These are phyloP conservation scores for Grammomys dolichurus DNA, from an alignment of 2,113 vertebrate genomes.

Conservation along the genomic window DNA sequence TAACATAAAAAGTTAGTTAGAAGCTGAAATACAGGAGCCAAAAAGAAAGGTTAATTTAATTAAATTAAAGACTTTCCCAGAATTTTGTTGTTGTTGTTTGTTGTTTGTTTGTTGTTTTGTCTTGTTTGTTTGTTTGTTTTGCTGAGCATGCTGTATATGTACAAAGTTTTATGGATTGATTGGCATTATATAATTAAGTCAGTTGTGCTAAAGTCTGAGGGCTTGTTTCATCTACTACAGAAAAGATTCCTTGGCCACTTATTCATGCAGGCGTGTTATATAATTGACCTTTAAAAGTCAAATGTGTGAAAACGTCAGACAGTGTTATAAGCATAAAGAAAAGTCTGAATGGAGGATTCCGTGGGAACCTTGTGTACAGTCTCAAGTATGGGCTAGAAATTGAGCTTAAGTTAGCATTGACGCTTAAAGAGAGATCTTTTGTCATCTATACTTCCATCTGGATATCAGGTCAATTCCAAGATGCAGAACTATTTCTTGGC, in stretches of 20 bases:
- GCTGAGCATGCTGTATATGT: not conserved
- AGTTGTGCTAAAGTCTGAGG: not conserved
- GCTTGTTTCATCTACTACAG: not conserved
- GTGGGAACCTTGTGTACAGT: not conserved
- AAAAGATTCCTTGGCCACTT: not conserved
- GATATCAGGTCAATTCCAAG: not conserved
- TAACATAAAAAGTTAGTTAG: not conserved
- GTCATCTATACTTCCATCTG: not conserved
- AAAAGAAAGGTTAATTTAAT: not conserved
- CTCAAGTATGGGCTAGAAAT: not conserved
- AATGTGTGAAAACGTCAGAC: not conserved
- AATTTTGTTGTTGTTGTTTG: not conserved
- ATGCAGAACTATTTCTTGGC: not conserved
- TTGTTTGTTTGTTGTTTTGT: not conserved
- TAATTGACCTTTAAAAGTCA: not conserved
- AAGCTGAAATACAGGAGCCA: not conserved
- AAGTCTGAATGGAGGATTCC: not conserved
- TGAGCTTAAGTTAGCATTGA: not conserved
- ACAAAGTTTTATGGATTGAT: not conserved
- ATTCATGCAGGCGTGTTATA: not conserved
- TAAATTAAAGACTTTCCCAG: not conserved
- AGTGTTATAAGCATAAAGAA: not conserved
- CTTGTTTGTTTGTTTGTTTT: not conserved
- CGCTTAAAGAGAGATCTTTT: not conserved
- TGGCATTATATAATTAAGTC: not conserved